Evolutionary conservation across 2,113 vertebrate genomes (phyloP), one percentile per base, ranked within the genome.

Genomic region (Hemibagrus wyckioides): DNA sequence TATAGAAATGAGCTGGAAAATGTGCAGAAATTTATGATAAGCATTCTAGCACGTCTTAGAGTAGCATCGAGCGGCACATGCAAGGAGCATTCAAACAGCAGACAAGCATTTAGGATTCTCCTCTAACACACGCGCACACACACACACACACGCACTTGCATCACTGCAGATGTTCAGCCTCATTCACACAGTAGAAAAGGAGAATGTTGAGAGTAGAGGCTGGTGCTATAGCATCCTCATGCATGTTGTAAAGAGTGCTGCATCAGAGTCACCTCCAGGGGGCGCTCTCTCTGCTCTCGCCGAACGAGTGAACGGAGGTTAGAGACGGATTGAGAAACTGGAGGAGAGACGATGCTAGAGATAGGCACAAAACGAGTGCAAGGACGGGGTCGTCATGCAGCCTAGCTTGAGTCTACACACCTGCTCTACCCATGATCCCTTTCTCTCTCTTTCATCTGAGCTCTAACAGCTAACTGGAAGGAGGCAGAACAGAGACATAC

Each of bases 381-480:
- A 71, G 39, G 59, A 86, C 63, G 89, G 85, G 85, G 80, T 80
- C 90, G 89, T 93, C 94, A 95, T 95, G 94, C 94, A 94, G 85
- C 92, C 93, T 95, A 93, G 91, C 93, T 94, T 88, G 92, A 89
- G 91, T 90, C 93, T 94, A 95, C 94, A 96, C 94, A 96, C 94
- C 94, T 95, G 93, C 91, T 85, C 94, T 95, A 95, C 92, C 92
- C 90, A 94, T 92, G 92, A 94, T 92, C 92, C 94, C 94, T 93
- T 90, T 86, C 94, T 92, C 92, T 94, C 92, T 93, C 65, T 65
- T 90, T 87, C 86, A 77, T 92, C 90, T 93, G 93, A 95, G 94
- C 93, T 94, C 94, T 94, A 95, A 94, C 92, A 94, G 94, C 95
- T 95, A 93, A 96, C 92, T 94, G 93, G 92, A 94, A 93, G 91